Evolutionary conservation across 2,113 vertebrate species (phyloP).

Genomic region (Misgurnus anguillicaudatus): DNA sequence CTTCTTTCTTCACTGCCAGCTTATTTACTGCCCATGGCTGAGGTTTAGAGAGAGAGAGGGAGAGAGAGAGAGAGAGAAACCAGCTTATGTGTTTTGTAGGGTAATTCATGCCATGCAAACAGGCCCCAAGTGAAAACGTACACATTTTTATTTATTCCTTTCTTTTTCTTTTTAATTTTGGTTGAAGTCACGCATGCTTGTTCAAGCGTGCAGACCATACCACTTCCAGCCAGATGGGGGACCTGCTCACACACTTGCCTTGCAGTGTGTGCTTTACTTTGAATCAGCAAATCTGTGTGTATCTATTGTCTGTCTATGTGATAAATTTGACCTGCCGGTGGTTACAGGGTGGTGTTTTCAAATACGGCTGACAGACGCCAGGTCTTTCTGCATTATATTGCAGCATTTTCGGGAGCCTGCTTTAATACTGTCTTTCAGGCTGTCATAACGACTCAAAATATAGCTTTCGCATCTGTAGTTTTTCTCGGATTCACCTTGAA

Average conservation of each 20-base stretch:
- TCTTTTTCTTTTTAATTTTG: conserved; percentile 8
- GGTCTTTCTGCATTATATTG: conserved; percentile 5
- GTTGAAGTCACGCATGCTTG: conserved; percentile 54
- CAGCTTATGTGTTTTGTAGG: conserved; percentile 24
- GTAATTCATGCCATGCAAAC: conserved; percentile 17
- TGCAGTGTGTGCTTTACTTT: conserved; percentile 59
- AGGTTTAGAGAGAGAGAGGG: conserved; percentile 59
- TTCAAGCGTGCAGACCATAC: conserved; percentile 50
- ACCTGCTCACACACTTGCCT: not conserved
- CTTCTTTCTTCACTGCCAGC: conserved; percentile 67
- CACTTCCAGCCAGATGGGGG: conserved; percentile 1
- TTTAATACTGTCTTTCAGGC: not conserved
- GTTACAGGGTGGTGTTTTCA: conserved; percentile 41
- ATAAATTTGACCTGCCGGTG: conserved; percentile 61
- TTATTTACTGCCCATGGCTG: conserved; percentile 71
- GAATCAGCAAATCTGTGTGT: conserved; percentile 57
- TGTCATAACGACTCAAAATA: conserved; percentile 4
- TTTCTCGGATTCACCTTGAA: conserved; percentile 37
- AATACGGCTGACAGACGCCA: not conserved
- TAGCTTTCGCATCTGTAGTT: not conserved
- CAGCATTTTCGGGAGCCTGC: conserved; percentile 3
- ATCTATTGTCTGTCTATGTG: conserved; percentile 46
- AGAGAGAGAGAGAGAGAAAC: conserved; percentile 8
- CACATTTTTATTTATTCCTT: conserved; percentile 8
- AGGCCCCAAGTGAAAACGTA: conserved; percentile 15